Percentiles rank a stretch among this genome's conserved stretches.
Conservation (phyloP, 2,888 invertebrate species). For the Temnothorax ravouxi region DNA sequence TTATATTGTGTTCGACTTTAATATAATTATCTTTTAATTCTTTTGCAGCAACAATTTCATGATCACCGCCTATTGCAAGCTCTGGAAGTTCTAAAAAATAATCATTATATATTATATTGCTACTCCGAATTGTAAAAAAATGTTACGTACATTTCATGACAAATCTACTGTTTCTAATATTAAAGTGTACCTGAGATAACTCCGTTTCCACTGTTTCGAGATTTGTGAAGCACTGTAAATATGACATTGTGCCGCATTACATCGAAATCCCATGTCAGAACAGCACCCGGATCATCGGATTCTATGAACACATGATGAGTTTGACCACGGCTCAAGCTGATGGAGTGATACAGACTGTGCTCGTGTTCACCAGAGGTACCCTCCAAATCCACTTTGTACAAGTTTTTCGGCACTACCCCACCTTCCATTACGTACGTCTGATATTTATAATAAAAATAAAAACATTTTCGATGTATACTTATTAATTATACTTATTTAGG, state of each 20-base stretch:
- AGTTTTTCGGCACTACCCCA: conserved; percentile 94
- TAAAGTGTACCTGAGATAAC: conserved; percentile 44
- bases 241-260: conserved; percentile 95
- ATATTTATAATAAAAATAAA: conserved; percentile 39
- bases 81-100: conserved; percentile 56
- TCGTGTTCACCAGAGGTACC: conserved; percentile 87
- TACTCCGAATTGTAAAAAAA: background rate
- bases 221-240: conserved; percentile 91
- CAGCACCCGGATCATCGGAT: conserved; percentile 94
- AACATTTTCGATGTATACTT: background rate
- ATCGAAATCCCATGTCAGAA: conserved; percentile 99
- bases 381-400: conserved; percentile 89
- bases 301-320: conserved; percentile 92
- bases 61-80: conserved; percentile 72
- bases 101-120: background rate
- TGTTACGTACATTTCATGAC: background rate
- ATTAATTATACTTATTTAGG: background rate
- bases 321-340: conserved; percentile 90
- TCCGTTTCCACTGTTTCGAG: conserved; percentile 57
- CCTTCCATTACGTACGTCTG: conserved; percentile 95
- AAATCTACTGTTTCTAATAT: background rate
- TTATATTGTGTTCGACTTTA: conserved; percentile 93
- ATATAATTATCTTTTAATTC: conserved; percentile 91
- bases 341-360: conserved; percentile 91
- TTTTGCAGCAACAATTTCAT: conserved; percentile 76